Conservation (phyloP, 2,888 invertebrate genomes). For the Halocaridina rubra region DNA sequence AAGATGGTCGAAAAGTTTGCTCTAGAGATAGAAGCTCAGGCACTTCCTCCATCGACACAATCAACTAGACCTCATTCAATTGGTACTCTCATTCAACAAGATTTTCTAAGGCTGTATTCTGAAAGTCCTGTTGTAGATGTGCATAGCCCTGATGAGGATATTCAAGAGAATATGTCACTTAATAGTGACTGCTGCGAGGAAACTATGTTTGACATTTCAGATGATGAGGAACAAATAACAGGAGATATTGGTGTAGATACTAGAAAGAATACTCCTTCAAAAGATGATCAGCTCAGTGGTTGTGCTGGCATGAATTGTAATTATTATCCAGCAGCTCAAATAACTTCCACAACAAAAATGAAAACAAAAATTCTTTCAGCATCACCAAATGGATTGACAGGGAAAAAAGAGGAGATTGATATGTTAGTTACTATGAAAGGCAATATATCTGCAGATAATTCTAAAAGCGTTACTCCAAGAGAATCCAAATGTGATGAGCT, state of each 20-base stretch:
- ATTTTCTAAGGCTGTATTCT: slow-evolving; percentile 21
- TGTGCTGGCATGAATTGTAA: too few species aligned
- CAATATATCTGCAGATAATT: neutral
- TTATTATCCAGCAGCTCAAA: too few species aligned
- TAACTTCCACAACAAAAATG: neutral
- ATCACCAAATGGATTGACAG: neutral
- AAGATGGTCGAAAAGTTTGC: slow-evolving; percentile 14
- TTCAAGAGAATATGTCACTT: neutral
- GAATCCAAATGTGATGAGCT: neutral
- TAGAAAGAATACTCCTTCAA: neutral
- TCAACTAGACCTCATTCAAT: slow-evolving; percentile 38
- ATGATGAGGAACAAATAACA: neutral
- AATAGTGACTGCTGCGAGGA: neutral
- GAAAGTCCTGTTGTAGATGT: neutral
- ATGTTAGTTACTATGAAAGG: neutral
- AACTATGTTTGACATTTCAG: slow-evolving; percentile 28
- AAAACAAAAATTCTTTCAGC: neutral
- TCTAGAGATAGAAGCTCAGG: neutral
- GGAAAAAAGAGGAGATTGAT: neutral
- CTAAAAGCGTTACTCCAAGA: neutral
- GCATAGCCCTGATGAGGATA: neutral
- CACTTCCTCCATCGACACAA: slow-evolving; percentile 13
- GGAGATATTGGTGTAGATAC: neutral
- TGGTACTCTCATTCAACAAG: slow-evolving; percentile 38
- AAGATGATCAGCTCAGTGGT: neutral